Evolutionary conservation across 1,140 invertebrate genomes (phyloP), one percentile per base, ranked within the genome.

Genomic region (Sycobia sp.): DNA sequence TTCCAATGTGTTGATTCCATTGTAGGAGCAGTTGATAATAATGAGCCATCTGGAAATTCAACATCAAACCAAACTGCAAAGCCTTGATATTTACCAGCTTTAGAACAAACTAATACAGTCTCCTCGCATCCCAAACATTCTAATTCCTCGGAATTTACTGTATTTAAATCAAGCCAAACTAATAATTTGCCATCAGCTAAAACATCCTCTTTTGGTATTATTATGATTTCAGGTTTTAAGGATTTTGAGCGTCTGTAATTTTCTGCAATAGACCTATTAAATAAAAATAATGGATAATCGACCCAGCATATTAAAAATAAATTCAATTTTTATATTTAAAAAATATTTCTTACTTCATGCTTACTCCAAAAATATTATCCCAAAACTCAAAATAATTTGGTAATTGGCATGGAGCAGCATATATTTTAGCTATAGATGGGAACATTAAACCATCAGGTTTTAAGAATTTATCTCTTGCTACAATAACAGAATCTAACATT

Each of bases 401-500:
- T 4, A 93, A 76, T 79, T 87, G 85, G 80, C 91, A 93, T 50
- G 91, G 90, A 14, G 73, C 73, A 34, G 66, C 68, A 55, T 76
- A 76, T 23, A 80, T 63, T 66, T 73, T 76, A 49, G 76, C 73
- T 62, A 71, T 39, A 25, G 57, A 67, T 22, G 78, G 84, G 51
- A 98, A 86, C 4, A 89, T 69, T 4, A 90, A 87, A 53, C 88
- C 89, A 62, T 86, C 78, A 22, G 78, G 67, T 56, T 86, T 90
- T 16, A 99, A 85, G 85, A 91, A 95, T 67, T 91, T 88, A 73
- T 99, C 93, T 74, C 97, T 86, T 2, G 96, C 97, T 81, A 89
- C 90, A 32, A 99, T 86, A 20, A 96, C 88, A 77, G 91, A 92
- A 75, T 98, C 94, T 32, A 99, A 79, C 97, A 99, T 99, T 20